Evolutionary conservation across 2,888 invertebrate species (phyloP), one percentile per base, ranked within the genome.

Genomic region (Dryobota labecula): DNA sequence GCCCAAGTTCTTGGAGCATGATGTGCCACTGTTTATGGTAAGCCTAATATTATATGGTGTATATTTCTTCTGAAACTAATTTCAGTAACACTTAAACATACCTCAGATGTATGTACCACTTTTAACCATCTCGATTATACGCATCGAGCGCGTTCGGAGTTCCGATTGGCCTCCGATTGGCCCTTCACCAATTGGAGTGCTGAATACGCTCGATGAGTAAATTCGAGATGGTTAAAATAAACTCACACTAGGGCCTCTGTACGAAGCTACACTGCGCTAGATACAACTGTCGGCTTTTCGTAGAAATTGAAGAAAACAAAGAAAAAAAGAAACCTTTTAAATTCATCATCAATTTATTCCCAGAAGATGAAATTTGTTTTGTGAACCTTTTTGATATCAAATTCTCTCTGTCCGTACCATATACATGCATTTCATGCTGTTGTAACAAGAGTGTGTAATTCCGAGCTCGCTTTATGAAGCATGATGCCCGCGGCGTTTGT

Each of bases 1-100:
- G 70, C 99, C 99, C 0, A 99, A 99, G 92, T 99, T 99, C 90
- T 96, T 99, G 74, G 97, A 97, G 64, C 98, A 98, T 84, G 98
- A 98, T 89, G 97, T 99, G 38, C 98, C 99, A 0, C 94, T 99
- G 8, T 99, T 99, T 88, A 97, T 98, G 96, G 97, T 97, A 88
- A 87, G 86, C 2, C 24, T 20, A 63, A 53, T 62, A 45, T 20
- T 62, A 53, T 58, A 15, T 43, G 27, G 7, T 56, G 27, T n/a
- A 45, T 36, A 27, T 24, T 38, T 38, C 0, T 65, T 67, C 49
- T 65, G 30, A 30, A 30, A n/a, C 33, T 0, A 24, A 45, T 15
- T 36, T 45, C 9, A 15, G 18, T 41, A 20, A 24, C 3, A 43
- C 41, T 30, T 20, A 56, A n/a, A n/a, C 2, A n/a, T n/a, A n/a